Conservation (phyloP, 2,797 vertebrate genomes). For the Artibeus lituratus region DNA sequence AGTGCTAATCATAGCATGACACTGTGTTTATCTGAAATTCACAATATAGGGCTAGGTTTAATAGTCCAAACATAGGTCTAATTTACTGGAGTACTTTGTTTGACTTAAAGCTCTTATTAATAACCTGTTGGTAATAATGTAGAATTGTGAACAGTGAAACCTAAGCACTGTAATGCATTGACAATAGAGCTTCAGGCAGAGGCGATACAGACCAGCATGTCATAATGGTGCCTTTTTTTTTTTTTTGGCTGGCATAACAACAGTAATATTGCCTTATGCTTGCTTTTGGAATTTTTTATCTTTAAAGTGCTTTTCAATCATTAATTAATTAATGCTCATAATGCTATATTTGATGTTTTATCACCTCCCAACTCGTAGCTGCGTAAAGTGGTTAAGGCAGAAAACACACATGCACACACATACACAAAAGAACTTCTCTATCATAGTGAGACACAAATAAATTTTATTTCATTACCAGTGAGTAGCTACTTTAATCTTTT, state of each 20-base stretch:
- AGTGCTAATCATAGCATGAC: background rate
- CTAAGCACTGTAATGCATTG: background rate
- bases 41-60: background rate
- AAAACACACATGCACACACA: background rate
- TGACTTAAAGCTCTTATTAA: background rate
- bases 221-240: background rate
- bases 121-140: conserved; percentile 16
- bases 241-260: background rate
- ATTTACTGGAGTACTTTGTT: background rate
- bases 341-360: background rate
- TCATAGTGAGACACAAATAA: background rate
- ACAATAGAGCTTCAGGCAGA: conserved; percentile 1
- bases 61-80: background rate
- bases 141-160: conserved; percentile 1
- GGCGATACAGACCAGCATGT: background rate
- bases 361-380: background rate
- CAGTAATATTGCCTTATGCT: background rate
- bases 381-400: background rate
- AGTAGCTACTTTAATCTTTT: conserved; percentile 33
- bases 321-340: conserved; percentile 43
- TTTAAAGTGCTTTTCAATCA: conserved; percentile 43
- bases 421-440: background rate
- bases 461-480: background rate
- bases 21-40: background rate
- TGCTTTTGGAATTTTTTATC: conserved; percentile 16